Evolutionary conservation across 2,888 invertebrate species (phyloP), one percentile per base, ranked within the genome.

Genomic region (Raillietiella orientalis): DNA sequence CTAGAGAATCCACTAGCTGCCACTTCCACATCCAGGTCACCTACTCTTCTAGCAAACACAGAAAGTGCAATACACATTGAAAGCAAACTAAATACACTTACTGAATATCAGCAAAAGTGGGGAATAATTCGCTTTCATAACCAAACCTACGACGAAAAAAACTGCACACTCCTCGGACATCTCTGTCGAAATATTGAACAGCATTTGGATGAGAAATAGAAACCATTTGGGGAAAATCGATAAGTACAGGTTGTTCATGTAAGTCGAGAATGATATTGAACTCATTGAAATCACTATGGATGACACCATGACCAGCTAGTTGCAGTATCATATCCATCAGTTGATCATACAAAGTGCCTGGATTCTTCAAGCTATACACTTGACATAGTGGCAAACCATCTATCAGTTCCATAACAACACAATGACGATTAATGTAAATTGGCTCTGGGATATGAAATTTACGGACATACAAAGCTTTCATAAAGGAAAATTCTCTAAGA

Each of bases 151-250:
- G 65, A 38, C 64, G 66, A 49, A 93, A 96, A 51, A 84, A 82
- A 34, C 71, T 70, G 26, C 66, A 57, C 3, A 96, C 58, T 44
- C 93, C 90, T 27, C 61, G 63, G 0, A 96, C 90, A 52, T 96
- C 96, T 34, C 96, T 60, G 34, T 90, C 65, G 45, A 96, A 96
- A 47, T 69, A 79, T 6, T n/a, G 6, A 6, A 71, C 63, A 23
- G 90, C 93, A 47, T 96, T 84, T 19, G 55, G 42, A 48, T 96
- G 93, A 14, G 67, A 63, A 0, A 74, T 87, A 4, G 90, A 87
- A 27, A 96, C 64, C 90, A 96, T 96, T 54, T 96, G 96, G 0
- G 96, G 96, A 46, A 96, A 96, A 53, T 99, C 96, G 32, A 93
- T 90, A 35, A 96, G 52, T 24, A 79, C 52, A 0, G 82, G 69